phyloP scores from a whole-genome alignment of 1,140 invertebrate genomes.

The Conus ventricosus region DNA sequence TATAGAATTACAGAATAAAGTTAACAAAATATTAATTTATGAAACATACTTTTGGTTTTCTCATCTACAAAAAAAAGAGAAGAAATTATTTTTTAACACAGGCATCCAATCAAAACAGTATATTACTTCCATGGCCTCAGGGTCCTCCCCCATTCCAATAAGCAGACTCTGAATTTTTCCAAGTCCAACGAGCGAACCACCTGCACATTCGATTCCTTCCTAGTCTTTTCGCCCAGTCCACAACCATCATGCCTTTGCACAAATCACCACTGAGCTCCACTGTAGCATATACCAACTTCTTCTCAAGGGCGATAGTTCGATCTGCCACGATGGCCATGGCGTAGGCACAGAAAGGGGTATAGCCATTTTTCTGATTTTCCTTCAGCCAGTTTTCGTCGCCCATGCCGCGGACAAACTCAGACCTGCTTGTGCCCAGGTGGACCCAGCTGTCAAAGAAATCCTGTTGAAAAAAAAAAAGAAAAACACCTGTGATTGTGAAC shows the following conservation, averaged over 20 bases:
- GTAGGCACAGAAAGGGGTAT: not conserved
- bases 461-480: not conserved
- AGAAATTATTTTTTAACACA: too few relatives aligned
- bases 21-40: too few relatives aligned
- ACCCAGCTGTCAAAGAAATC: constrained; percentile 30
- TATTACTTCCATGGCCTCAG: not conserved
- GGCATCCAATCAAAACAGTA: not conserved
- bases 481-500: not conserved
- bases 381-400: not conserved
- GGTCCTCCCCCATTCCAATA: not conserved
- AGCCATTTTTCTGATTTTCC: not conserved
- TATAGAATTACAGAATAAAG: too few relatives aligned
- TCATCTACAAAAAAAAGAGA: too few relatives aligned
- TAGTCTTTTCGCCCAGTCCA: constrained; percentile 56
- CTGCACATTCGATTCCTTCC: constrained; percentile 48
- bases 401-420: not conserved
- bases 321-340: constrained; percentile 62
- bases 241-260: constrained; percentile 63
- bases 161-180: constrained; percentile 43
- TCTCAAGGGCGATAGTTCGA: constrained; percentile 45
- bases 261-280: constrained; percentile 61
- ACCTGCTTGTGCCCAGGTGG: constrained; percentile 15
- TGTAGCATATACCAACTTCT: constrained; percentile 52
- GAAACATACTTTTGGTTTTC: too few relatives aligned
- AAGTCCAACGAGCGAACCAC: constrained; percentile 55